phyloP scores from a whole-genome alignment of 1,140 invertebrate genomes.

The Rhysida immarginata region DNA sequence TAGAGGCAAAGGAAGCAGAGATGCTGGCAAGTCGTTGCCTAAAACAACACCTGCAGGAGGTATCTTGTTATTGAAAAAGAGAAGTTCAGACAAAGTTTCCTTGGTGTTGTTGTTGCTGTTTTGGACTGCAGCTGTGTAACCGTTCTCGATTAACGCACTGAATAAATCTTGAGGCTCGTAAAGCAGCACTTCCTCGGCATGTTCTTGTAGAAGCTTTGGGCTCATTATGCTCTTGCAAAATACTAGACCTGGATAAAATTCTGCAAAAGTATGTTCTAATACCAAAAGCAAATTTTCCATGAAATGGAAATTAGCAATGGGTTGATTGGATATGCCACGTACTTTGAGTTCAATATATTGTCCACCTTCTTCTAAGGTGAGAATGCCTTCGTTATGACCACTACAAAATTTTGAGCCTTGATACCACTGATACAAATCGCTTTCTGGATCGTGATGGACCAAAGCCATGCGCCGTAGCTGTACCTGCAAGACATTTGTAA shows the following conservation, averaged over 20 bases:
- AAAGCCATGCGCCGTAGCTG: slow-evolving; percentile 44
- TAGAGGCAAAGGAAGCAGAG: slow-evolving; percentile 35
- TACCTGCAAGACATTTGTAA: slow-evolving; percentile 42
- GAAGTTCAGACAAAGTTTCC: slow-evolving; percentile 49
- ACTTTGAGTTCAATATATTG: slow-evolving; percentile 56
- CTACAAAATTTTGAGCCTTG: slow-evolving; percentile 60
- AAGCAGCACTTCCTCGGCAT: slow-evolving; percentile 36
- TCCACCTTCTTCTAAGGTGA: slow-evolving; percentile 48
- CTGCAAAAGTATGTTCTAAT: slow-evolving; percentile 45
- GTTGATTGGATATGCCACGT: slow-evolving; percentile 44
- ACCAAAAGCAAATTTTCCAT: slow-evolving; percentile 55
- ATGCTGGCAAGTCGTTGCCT: slow-evolving; percentile 36
- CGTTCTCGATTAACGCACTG: slow-evolving; percentile 36
- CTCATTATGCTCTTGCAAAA: slow-evolving; percentile 49
- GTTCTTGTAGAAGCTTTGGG: slow-evolving; percentile 39
- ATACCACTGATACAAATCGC: slow-evolving; percentile 64
- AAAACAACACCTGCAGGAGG: slow-evolving; percentile 28
- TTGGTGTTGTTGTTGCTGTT: slow-evolving; percentile 42
- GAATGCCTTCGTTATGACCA: slow-evolving; percentile 50
- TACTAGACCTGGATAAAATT: slow-evolving; percentile 48
- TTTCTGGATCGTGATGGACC: slow-evolving; percentile 37
- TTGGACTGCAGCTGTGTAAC: slow-evolving; percentile 34
- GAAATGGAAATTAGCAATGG: slow-evolving; percentile 49
- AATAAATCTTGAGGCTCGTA: slow-evolving; percentile 46
- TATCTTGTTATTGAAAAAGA: slow-evolving; percentile 46